phyloP scores from a whole-genome alignment of 2,797 vertebrate genomes.

The Fringilla coelebs region DNA sequence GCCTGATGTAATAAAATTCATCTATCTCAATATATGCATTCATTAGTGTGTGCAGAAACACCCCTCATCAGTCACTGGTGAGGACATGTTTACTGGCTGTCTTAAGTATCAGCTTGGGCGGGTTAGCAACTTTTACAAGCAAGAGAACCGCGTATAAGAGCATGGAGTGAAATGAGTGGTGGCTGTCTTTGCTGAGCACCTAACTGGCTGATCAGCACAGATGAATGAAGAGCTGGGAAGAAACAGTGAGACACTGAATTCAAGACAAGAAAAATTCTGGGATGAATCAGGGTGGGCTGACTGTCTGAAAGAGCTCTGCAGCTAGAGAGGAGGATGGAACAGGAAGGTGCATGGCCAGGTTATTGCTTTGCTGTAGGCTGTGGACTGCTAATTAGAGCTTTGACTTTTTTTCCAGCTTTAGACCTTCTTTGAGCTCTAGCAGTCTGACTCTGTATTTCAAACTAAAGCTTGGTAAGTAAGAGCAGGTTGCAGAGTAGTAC shows the following conservation, averaged over 20 bases:
- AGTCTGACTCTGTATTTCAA: neutral
- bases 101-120: neutral
- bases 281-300: neutral
- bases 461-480: neutral
- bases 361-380: neutral
- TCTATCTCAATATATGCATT: neutral
- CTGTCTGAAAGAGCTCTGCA: neutral
- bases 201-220: slow-evolving; percentile 1
- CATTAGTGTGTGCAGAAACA: neutral
- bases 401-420: neutral
- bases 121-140: neutral
- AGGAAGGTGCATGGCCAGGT: neutral
- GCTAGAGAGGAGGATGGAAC: neutral
- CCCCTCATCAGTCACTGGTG: neutral
- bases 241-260: neutral
- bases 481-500: neutral
- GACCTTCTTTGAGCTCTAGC: neutral
- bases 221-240: neutral
- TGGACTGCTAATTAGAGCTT: neutral
- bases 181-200: neutral
- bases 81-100: neutral
- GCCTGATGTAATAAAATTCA: neutral
- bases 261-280: neutral
- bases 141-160: neutral
- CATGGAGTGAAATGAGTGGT: neutral